Percentiles rank a stretch among this genome's conserved stretches.
These are phyloP conservation scores for Camponotus pennsylvanicus DNA, from an alignment of 1,140 invertebrate genomes.

Conservation along the genomic window DNA sequence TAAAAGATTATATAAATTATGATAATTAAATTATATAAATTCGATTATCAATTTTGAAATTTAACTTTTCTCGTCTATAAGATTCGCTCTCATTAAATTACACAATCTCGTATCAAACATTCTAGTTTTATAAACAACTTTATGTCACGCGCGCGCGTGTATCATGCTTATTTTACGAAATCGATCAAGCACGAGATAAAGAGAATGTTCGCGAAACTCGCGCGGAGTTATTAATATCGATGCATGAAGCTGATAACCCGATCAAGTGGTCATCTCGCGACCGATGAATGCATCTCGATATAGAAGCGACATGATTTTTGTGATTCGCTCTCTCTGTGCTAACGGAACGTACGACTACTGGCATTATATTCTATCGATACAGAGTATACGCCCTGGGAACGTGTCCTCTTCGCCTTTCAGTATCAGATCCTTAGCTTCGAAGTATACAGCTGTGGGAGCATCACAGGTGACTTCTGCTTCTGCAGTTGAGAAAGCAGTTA, in stretches of 20 bases:
- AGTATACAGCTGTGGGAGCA: conserved; percentile 54
- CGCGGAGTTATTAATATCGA: conserved; percentile 52
- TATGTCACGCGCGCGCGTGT: conserved; percentile 13
- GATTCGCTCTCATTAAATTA: neutral
- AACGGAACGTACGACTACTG: conserved; percentile 77
- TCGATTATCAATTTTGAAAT: neutral
- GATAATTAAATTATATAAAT: neutral
- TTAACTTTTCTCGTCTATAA: neutral
- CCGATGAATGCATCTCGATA: conserved; percentile 55
- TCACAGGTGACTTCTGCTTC: conserved; percentile 69
- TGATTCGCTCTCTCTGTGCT: conserved; percentile 58
- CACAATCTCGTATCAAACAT: conserved; percentile 11
- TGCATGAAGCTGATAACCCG: conserved; percentile 31
- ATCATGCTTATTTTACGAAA: conserved; percentile 30
- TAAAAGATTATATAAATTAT: neutral
- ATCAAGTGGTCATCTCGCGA: conserved; percentile 33
- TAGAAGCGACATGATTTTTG: conserved; percentile 77
- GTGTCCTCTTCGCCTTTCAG: conserved; percentile 77
- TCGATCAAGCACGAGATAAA: conserved; percentile 37
- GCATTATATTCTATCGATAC: conserved; percentile 71
- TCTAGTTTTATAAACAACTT: conserved; percentile 15
- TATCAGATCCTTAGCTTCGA: conserved; percentile 47
- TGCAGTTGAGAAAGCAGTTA: conserved; percentile 60
- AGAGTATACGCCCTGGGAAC: conserved; percentile 73
- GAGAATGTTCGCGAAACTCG: conserved; percentile 42